Evolutionary conservation across 2,113 vertebrate species (phyloP).

Genomic region (Neogobius melanostomus): DNA sequence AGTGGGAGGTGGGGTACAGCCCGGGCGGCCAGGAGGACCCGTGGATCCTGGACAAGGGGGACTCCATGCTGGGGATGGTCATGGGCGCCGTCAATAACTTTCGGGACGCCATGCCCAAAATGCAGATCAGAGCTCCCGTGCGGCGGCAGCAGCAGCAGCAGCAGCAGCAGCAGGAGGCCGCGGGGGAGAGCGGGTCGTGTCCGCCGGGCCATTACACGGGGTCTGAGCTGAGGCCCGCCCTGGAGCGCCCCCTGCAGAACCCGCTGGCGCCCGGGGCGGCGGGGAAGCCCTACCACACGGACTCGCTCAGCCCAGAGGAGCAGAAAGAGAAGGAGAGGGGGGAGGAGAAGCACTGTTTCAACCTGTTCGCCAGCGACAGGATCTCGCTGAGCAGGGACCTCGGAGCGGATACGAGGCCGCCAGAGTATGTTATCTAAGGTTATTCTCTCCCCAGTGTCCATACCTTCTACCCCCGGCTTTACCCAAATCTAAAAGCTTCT

Average conservation of each 20-base stretch:
- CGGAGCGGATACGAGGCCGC: conserved; percentile 94
- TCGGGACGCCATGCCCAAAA: conserved; percentile 91
- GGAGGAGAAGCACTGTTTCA: conserved; percentile 96
- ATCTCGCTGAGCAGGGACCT: conserved; percentile 95
- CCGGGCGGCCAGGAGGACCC: conserved; percentile 84
- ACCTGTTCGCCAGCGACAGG: conserved; percentile 93
- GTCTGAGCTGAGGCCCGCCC: conserved; percentile 84
- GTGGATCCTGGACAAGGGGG: conserved; percentile 82
- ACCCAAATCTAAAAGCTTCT: neutral
- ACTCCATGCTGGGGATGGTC: conserved; percentile 86
- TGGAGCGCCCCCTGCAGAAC: conserved; percentile 88
- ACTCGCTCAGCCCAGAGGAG: conserved; percentile 82
- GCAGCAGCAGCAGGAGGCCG: conserved; percentile 69
- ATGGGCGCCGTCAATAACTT: conserved; percentile 95
- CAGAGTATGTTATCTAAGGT: conserved; percentile 84
- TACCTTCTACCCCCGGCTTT: neutral
- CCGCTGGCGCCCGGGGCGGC: conserved; percentile 88
- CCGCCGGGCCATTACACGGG: conserved; percentile 88
- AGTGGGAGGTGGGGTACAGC: conserved; percentile 88
- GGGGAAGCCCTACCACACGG: conserved; percentile 86
- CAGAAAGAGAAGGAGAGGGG: conserved; percentile 90
- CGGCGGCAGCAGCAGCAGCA: conserved; percentile 70
- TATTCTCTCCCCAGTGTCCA: too few relatives aligned
- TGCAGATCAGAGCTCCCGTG: conserved; percentile 94
- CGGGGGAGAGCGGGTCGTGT: conserved; percentile 74